Evolutionary conservation across 1,140 invertebrate species (phyloP).

Genomic region (Mya arenaria): DNA sequence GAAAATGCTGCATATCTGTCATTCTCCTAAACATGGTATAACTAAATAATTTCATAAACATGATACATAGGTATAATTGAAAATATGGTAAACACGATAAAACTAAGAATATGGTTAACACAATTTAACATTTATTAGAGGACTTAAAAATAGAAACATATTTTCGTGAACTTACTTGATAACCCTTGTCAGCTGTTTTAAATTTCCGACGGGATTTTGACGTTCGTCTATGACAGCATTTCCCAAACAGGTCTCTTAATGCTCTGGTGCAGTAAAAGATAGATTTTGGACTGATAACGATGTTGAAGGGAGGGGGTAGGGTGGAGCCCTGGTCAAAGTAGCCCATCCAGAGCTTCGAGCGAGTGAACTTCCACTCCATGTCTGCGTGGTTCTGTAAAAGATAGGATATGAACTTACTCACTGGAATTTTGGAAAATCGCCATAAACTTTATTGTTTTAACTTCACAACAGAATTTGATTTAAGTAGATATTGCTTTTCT

Average conservation of each 20-base stretch:
- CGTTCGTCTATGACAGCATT: slow-evolving; percentile 5
- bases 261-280: slow-evolving; percentile 80
- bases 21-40: too few relatives aligned
- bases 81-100: too few relatives aligned
- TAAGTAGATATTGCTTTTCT: too few relatives aligned
- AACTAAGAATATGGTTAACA: not conserved
- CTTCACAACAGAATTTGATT: too few relatives aligned
- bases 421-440: too few relatives aligned
- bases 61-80: too few relatives aligned
- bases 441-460: too few relatives aligned
- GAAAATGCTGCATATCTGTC: too few relatives aligned
- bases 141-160: not conserved
- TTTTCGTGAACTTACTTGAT: not conserved
- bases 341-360: slow-evolving; percentile 85
- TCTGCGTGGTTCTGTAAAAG: slow-evolving; percentile 83
- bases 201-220: too few relatives aligned
- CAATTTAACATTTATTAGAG: not conserved
- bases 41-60: too few relatives aligned
- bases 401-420: too few relatives aligned
- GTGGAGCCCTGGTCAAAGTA: slow-evolving; percentile 85
- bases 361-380: slow-evolving; percentile 85
- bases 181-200: not conserved
- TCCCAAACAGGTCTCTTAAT: slow-evolving; percentile 68
- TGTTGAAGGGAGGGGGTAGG: slow-evolving; percentile 84
- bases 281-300: slow-evolving; percentile 84